Percentiles rank a stretch among this genome's conserved stretches.
Evolutionary conservation across 35 echinoderm and acorn worm species (phyloP).

Genomic region (Lytechinus pictus): DNA sequence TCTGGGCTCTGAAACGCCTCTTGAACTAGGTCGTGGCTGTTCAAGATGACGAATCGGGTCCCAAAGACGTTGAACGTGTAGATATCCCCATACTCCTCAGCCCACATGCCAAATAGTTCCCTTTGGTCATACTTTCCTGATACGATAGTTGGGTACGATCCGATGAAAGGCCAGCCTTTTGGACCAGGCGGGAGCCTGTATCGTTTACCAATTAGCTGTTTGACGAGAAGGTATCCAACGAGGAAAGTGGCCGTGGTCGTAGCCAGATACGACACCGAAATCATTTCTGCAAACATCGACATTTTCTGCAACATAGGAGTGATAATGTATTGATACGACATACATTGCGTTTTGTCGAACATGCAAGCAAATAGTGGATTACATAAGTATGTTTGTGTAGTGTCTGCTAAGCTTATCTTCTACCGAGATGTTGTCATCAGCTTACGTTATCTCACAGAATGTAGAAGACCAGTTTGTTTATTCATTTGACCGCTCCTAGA

Average conservation of each 20-base stretch:
- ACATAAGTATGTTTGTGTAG: too few relatives aligned
- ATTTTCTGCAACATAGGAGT: background rate
- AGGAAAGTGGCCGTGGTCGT: background rate
- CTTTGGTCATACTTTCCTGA: background rate
- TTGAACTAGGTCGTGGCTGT: background rate
- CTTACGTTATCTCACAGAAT: too few relatives aligned
- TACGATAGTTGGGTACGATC: background rate
- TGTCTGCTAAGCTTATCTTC: too few relatives aligned
- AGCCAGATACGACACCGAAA: background rate
- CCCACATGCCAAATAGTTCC: background rate
- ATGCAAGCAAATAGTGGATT: too few relatives aligned
- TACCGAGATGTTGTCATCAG: too few relatives aligned
- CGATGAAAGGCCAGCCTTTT: conserved; percentile 42
- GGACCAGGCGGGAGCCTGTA: conserved; percentile 50
- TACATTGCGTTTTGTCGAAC: too few relatives aligned
- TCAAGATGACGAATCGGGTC: background rate
- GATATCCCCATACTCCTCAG: background rate
- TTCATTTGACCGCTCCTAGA: too few relatives aligned
- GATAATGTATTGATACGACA: too few relatives aligned
- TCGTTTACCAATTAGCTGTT: background rate
- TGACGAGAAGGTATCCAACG: background rate
- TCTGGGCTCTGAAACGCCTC: conserved; percentile 11
- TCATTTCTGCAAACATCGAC: background rate
- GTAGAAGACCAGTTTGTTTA: too few relatives aligned
- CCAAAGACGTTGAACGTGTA: conserved; percentile 25